Percentiles rank a stretch among this genome's conserved stretches.
Conservation (phyloP, 2,797 vertebrate species). For the Rhinichthys osculus region DNA sequence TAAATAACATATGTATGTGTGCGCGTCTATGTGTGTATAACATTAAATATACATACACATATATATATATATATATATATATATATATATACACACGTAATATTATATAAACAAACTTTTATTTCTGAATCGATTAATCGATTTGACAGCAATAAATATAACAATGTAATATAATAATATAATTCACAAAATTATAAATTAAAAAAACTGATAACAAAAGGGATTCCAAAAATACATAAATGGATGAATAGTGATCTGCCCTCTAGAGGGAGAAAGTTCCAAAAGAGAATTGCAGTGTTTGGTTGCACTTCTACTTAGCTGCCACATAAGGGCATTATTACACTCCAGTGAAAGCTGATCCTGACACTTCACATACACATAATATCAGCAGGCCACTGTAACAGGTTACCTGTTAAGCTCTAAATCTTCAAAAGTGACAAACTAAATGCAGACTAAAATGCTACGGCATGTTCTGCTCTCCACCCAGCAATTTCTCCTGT, state of each 20-base stretch:
- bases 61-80: too few species aligned
- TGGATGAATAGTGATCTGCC: neutral
- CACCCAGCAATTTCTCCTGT: conserved; percentile 51
- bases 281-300: conserved; percentile 22
- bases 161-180: neutral
- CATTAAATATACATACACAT: too few species aligned
- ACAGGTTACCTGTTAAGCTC: neutral
- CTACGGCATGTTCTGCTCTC: neutral
- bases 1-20: too few species aligned
- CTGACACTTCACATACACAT: neutral
- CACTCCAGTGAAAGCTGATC: conserved; percentile 24
- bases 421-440: neutral
- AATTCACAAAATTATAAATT: neutral
- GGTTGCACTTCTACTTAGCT: conserved; percentile 28
- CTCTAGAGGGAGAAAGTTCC: conserved; percentile 13
- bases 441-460: neutral
- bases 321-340: conserved; percentile 75
- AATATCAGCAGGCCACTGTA: neutral
- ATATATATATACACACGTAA: too few species aligned
- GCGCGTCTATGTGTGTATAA: too few species aligned
- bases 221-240: neutral
- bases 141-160: neutral
- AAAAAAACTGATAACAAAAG: neutral
- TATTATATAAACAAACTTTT: too few species aligned
- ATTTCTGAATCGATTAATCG: too few species aligned